Evolutionary conservation across 1,140 invertebrate species (phyloP), one percentile per base, ranked within the genome.

Genomic region (Polypedilum pembai): DNA sequence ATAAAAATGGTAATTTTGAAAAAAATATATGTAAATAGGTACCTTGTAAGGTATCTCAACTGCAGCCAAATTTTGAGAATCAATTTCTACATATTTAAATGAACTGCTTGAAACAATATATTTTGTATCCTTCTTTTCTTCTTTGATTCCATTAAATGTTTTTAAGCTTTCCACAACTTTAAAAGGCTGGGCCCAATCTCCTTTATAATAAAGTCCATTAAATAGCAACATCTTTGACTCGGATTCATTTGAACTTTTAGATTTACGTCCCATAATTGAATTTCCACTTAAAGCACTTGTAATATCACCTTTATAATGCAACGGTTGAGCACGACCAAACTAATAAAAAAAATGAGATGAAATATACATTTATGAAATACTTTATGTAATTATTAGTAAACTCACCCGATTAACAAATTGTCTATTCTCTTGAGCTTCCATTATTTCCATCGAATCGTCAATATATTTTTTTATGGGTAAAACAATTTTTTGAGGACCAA

Each of bases 131-230:
- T 87, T 85, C 75, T 87, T 85, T 2, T 82, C 83, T 69, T 82
- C 82, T 12, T 21, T 72, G 18, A 24, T 18, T 21, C 15, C 12
- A 12, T 72, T 10, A 7, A 72, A 72, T 21, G 24, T 18, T 18
- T 72, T 72, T 20, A 72, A 1, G 5, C 10, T 18, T 17, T 33
- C 66, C 8, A 20, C 18, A 15, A 33, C 5, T 8, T 20, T 18
- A 77, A 87, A 85, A 0, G 84, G 80, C 66, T 82, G 81, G 74
- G 82, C 82, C 85, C 85, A 87, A 0, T 82, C 82, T 2, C 87
- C 87, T 8, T 85, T 83, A 81, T 85, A 89, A 78, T 87, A 88
- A 73, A 88, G 84, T 0, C 86, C 87, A 76, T 89, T 89, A 82
- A 89, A 89, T 8, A 87, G 82, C 66, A 88, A 82, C 87, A 88